Evolutionary conservation across 2,113 vertebrate species (phyloP).

Genomic region (Apteryx mantelli): DNA sequence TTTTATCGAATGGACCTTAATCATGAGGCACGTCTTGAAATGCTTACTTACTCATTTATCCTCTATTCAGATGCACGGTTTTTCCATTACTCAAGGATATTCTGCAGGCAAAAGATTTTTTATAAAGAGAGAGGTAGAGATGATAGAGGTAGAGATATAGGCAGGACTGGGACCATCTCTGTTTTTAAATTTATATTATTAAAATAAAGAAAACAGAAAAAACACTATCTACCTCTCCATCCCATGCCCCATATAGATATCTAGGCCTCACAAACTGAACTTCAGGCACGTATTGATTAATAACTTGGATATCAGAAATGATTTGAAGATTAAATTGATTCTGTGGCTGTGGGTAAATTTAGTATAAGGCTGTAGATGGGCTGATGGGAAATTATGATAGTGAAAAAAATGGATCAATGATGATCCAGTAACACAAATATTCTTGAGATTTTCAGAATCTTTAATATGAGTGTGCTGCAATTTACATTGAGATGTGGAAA

Average conservation of each 20-base stretch:
- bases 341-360: background rate
- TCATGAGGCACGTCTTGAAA: background rate
- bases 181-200: background rate
- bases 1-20: background rate
- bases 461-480: background rate
- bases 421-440: background rate
- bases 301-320: background rate
- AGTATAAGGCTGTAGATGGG: background rate
- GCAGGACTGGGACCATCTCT: background rate
- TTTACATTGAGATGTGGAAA: background rate
- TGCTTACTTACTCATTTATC: background rate
- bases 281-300: background rate
- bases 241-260: background rate
- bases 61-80: background rate
- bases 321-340: background rate
- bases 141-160: background rate
- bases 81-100: background rate
- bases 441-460: conserved; percentile 25
- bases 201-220: background rate
- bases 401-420: background rate
- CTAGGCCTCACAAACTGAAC: background rate
- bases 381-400: background rate
- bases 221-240: background rate
- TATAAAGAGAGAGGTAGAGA: background rate
- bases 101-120: background rate